Evolutionary conservation across 2,797 vertebrate species (phyloP).

Genomic region (Coregonus sp.): DNA sequence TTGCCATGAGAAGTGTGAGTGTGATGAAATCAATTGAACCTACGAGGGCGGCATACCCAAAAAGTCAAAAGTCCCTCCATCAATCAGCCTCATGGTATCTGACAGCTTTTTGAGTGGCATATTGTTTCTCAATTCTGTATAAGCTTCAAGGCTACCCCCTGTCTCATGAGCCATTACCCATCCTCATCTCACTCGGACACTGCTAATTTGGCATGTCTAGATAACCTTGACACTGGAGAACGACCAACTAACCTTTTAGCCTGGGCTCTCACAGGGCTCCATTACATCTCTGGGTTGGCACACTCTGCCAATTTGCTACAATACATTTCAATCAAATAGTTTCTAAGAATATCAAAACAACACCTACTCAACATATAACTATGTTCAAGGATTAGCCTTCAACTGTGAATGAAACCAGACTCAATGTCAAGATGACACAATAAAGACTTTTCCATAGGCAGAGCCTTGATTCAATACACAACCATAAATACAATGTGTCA

Average conservation of each 20-base stretch:
- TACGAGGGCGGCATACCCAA: slow-evolving; percentile 12
- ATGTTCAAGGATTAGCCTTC: background rate
- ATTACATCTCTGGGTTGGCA: slow-evolving; percentile 46
- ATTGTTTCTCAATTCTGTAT: slow-evolving; percentile 40
- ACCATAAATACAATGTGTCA: background rate
- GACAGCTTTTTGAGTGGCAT: slow-evolving; percentile 47
- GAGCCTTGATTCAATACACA: too few species aligned
- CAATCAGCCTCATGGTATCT: slow-evolving; percentile 35
- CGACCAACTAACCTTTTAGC: slow-evolving; percentile 68
- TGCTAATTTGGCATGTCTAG: slow-evolving; percentile 60
- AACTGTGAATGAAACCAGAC: background rate
- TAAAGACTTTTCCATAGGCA: background rate
- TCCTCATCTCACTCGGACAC: slow-evolving; percentile 41
- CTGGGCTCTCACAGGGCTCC: slow-evolving; percentile 48
- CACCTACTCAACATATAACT: background rate
- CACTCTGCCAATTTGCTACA: slow-evolving; percentile 39
- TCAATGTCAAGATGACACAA: background rate
- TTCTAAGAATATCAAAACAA: slow-evolving; percentile 6
- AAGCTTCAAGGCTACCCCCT: slow-evolving; percentile 47
- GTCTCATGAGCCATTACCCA: slow-evolving; percentile 48
- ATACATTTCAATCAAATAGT: slow-evolving; percentile 36
- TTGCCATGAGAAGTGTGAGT: slow-evolving; percentile 20
- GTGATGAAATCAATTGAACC: slow-evolving; percentile 36
- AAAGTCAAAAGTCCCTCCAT: slow-evolving; percentile 42
- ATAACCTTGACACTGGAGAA: slow-evolving; percentile 62